Evolutionary conservation across 2,113 vertebrate species (phyloP), one percentile per base, ranked within the genome.

Genomic region (Lasiurus cinereus): DNA sequence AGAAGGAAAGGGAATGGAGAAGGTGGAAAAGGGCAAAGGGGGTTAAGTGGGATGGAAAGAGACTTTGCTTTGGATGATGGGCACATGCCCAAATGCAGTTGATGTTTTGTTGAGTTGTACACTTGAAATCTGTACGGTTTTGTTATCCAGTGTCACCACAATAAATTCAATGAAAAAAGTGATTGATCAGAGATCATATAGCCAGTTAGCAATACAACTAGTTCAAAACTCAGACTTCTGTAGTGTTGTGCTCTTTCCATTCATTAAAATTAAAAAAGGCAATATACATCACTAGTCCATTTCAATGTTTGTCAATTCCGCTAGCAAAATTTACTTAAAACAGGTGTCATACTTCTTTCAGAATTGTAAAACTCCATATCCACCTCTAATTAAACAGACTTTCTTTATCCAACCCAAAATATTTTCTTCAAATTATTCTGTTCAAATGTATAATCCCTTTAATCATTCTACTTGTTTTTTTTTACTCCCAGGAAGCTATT

Each of bases 401-500:
- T 92, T 64, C 90, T 69, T 79, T 94, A 69, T 85, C n/a, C 27
- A 67, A 62, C 8, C 2, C 15, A 18, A 94, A 73, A 56, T 86
- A 73, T 69, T 91, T 91, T 43, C 14, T 91, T 93, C 36, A 82
- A 59, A 13, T 16, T 46, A 86, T 86, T 77, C 33, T 90, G 12
- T 69, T 91, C 43, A 33, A 95, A 90, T 21, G 9, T 70, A 33
- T n/a, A 83, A 70, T 92, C 11, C n/a, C 2, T 66, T 93, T 92
- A 87, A 87, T 90, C 56, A 92, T 54, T 80, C 15, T 76, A 62
- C 36, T 79, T 18, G 59, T 67, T 62, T 90, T 93, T 90, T 93
- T 93, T 90, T 80, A 87, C 50, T 97, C 83, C n/a, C 73, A 69
- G 5, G 79, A 88, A 87, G 52, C 52, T 92, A 1, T 90, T 90